Conservation (phyloP, 1,140 invertebrate species). For the Dreissena polymorpha region DNA sequence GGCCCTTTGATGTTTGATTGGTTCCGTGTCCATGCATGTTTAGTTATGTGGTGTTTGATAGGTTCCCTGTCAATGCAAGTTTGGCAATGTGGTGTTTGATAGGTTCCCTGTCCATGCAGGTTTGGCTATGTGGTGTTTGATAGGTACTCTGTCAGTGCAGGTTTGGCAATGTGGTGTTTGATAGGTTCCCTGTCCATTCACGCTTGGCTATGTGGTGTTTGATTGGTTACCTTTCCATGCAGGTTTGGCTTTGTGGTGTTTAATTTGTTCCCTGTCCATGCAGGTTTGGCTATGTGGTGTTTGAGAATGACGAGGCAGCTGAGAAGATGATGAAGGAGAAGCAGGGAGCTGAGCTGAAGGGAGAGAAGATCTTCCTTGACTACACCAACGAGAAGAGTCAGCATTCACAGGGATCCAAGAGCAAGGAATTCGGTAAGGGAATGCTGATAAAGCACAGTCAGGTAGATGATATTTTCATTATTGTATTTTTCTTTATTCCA, state of each 20-base stretch:
- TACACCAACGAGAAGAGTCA: slow-evolving; percentile 53
- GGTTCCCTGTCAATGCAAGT: neutral
- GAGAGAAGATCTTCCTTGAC: slow-evolving; percentile 70
- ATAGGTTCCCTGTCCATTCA: neutral
- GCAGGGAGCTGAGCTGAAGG: slow-evolving; percentile 71
- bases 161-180: neutral
- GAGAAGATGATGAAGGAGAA: slow-evolving; percentile 68
- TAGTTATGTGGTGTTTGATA: no score
- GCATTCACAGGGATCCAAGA: slow-evolving; percentile 38
- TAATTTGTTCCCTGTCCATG: slow-evolving; percentile 34
- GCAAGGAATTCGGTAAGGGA: slow-evolving; percentile 33
- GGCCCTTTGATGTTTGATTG: neutral
- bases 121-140: neutral
- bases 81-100: slow-evolving; percentile 14
- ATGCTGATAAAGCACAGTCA: neutral
- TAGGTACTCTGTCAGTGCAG: neutral
- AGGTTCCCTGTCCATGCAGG: neutral
- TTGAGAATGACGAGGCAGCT: slow-evolving; percentile 63
- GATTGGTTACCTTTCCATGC: neutral
- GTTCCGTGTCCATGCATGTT: neutral
- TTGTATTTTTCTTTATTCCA: no score
- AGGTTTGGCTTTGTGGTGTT: neutral
- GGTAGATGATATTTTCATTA: no score
- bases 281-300: slow-evolving; percentile 74
- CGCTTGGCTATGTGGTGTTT: slow-evolving; percentile 3